A percentile compares a stretch with the other conserved stretches of the same genome.
phyloP scores from a whole-genome alignment of 1,140 invertebrate species.

The Camponotus vicinus region DNA sequence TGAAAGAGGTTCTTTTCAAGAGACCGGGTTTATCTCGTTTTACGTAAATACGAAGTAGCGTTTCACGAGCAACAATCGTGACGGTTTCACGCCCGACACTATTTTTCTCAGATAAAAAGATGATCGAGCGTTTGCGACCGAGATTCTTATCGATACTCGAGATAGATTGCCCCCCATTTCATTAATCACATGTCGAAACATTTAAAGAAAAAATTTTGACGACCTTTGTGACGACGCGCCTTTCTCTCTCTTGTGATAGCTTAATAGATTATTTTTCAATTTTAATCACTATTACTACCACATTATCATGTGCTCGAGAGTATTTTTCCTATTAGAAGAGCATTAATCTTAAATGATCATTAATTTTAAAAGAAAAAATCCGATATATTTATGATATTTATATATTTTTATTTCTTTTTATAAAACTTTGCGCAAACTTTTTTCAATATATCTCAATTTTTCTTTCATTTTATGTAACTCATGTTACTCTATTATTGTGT shows the following conservation, averaged over 20 bases:
- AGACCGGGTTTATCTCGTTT: slow-evolving; percentile 11
- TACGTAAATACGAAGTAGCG: neutral
- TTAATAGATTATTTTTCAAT: neutral
- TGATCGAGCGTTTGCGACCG: slow-evolving; percentile 39
- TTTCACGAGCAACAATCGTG: slow-evolving; percentile 67
- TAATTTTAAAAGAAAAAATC: too few relatives aligned
- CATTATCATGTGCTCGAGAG: neutral
- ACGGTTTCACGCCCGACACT: slow-evolving; percentile 53
- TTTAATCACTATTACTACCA: neutral
- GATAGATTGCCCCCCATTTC: slow-evolving; percentile 34
- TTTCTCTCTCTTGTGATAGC: neutral
- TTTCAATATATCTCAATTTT: neutral
- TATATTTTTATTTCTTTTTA: too few relatives aligned
- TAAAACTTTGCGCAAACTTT: too few relatives aligned
- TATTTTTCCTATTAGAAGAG: too few relatives aligned
- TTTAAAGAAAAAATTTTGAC: neutral
- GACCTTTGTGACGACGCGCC: too few relatives aligned
- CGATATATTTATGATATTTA: too few relatives aligned
- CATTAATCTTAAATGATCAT: too few relatives aligned
- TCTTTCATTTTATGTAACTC: too few relatives aligned
- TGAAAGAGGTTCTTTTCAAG: too few relatives aligned
- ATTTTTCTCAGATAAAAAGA: slow-evolving; percentile 71
- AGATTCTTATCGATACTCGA: slow-evolving; percentile 63
- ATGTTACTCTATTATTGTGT: too few relatives aligned
- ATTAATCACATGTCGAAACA: neutral